Evolutionary conservation across 1,140 invertebrate genomes (phyloP), one percentile per base, ranked within the genome.

Genomic region (Lordiphosa clarofinis): DNA sequence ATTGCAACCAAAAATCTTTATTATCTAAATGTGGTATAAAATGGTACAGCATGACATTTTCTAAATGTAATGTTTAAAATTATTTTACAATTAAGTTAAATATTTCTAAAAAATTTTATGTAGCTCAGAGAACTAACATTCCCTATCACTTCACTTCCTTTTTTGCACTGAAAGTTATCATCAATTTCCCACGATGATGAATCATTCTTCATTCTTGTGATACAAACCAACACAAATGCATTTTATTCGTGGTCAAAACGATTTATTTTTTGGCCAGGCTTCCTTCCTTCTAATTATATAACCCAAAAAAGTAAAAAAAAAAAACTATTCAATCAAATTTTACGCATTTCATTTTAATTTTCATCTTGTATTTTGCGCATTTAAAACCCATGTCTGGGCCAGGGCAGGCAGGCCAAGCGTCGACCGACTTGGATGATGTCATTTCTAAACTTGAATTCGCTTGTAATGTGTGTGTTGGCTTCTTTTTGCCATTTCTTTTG

Each of bases 401-500:
- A 31, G 28, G 28, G 28, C 28, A 31, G 43, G 13, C 24, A 44
- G 28, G 21, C 11, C 28, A 52, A 52, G 49, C 19, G 49, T 35
- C 11, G 36, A n/a, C n/a, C n/a, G n/a, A 39, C 19, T 37, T 52
- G 43, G 15, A 74, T 79, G 74, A 79, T 79, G 74, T 79, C 74
- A 79, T 79, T 38, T 63, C 74, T 74, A 66, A 79, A 66, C 44
- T 73, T 42, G 47, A 48, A 21, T 55, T 62, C 56, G 47, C 31
- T 48, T 73, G 70, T 73, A 73, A 73, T 73, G 48, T 39, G 43
- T 59, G 63, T 59, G 50, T 56, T 65, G 65, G 52, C 54, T 62
- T 64, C 73, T 73, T 73, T 60, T 67, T 31, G 28, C 28, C 28
- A 31, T 31, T 31, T 31, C 28, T 31, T 31, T 31, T 31, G 28